Conservation (phyloP, 2,888 invertebrate genomes). For the Tiliacea citrago region DNA sequence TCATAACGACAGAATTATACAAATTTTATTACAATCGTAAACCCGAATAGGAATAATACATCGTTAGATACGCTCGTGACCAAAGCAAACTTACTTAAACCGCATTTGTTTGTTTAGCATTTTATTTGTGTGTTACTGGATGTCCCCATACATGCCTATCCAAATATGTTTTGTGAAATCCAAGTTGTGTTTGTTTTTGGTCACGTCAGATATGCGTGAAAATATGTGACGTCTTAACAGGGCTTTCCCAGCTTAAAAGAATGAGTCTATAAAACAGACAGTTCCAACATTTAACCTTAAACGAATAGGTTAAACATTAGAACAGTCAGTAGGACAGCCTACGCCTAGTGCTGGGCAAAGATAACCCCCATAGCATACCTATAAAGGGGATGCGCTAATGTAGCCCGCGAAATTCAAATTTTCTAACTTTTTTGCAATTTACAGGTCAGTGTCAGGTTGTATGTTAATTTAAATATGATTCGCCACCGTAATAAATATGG, state of each 20-base stretch:
- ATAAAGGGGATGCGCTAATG: too few species aligned
- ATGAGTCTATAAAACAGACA: not conserved
- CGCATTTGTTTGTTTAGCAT: slow-evolving; percentile 25
- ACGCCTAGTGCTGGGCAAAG: too few species aligned
- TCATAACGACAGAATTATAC: slow-evolving; percentile 40
- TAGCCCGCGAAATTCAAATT: too few species aligned
- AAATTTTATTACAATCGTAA: slow-evolving; percentile 42
- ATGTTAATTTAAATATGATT: too few species aligned
- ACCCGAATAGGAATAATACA: slow-evolving; percentile 26
- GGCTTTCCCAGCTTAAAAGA: not conserved
- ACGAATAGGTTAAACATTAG: too few species aligned
- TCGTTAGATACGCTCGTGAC: slow-evolving; percentile 34
- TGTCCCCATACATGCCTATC: not conserved
- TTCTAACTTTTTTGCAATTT: too few species aligned
- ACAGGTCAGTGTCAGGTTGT: too few species aligned
- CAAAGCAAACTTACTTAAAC: slow-evolving; percentile 35
- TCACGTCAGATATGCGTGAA: not conserved
- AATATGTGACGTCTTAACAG: not conserved
- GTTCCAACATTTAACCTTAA: not conserved
- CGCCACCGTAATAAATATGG: too few species aligned
- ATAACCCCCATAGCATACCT: fast-evolving
- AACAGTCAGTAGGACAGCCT: too few species aligned
- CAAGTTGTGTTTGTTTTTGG: not conserved
- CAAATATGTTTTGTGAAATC: not conserved
- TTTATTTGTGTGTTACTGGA: slow-evolving; percentile 1